Percentiles rank a stretch among this genome's conserved stretches.
Conservation (phyloP, 1,140 invertebrate species). For the Musca domestica region DNA sequence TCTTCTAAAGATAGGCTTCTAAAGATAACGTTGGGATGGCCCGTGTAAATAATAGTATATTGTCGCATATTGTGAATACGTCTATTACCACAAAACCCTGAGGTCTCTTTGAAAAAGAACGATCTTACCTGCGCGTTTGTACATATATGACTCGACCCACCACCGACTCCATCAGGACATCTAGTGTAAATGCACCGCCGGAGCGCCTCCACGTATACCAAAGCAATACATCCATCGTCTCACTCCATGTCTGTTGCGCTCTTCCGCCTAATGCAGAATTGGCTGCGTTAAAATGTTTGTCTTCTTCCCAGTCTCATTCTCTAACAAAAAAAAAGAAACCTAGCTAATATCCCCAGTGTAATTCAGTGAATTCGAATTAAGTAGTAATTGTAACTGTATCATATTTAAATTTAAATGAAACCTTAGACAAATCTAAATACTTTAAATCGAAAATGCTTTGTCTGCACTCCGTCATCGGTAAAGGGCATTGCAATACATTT, state of each 20-base stretch:
- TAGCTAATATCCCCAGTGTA: not conserved
- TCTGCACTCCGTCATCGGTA: not conserved
- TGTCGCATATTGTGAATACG: constrained; percentile 1
- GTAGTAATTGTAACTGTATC: too few relatives aligned
- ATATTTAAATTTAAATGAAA: too few relatives aligned
- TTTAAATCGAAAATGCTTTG: too few relatives aligned
- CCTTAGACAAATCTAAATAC: too few relatives aligned
- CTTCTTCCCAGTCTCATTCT: too few relatives aligned
- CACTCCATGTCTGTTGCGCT: too few relatives aligned
- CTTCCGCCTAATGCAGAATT: too few relatives aligned
- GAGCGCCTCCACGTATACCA: not conserved
- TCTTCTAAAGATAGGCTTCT: constrained; percentile 39
- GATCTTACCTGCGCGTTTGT: not conserved
- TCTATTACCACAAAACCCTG: not conserved
- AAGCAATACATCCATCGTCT: not conserved
- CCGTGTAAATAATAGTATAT: constrained; percentile 12
- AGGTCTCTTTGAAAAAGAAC: constrained; percentile 33
- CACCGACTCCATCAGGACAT: not conserved
- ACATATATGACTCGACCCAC: not conserved
- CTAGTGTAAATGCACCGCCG: too few relatives aligned
- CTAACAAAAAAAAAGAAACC: not conserved
- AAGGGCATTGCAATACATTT: not conserved
- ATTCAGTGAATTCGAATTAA: not conserved
- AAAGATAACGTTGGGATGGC: not conserved
- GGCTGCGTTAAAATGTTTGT: too few relatives aligned